Base-by-base conservation (phyloP, 2,888 invertebrate genomes). In the Oscheius sp. region DNA sequence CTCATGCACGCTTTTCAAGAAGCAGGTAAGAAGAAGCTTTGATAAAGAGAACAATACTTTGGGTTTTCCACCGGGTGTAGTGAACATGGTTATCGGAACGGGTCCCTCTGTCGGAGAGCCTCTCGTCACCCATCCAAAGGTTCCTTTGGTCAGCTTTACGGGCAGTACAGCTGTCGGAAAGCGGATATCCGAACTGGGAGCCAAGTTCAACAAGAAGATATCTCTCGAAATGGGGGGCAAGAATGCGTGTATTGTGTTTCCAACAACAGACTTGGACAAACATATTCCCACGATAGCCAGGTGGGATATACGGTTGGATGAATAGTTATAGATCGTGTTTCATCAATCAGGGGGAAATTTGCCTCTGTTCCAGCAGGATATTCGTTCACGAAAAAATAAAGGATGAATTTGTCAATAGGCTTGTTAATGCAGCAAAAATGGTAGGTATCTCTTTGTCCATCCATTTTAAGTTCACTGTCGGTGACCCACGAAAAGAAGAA, bases 141-240 rank as follows among this genome's bases (percentile, higher is more conserved):
- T 89, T 0, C 86, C 85, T 0, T 65, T 89, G 2, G 85, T 90
- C 36, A 89, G 89, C 2, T 90, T 90, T 81, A 90, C 90, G 32
- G 90, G 90, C 3, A 89, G 80, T 51, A 81, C 81, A 2, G 12
- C 69, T 4, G 70, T 83, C 28, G 83, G 83, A 0, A 81, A 78
- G 69, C 70, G 70, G 47, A 83, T 83, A 24, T 81, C 74, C n/a
- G 75, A 74, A 33, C 36, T 76, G 14, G 71, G 77, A 24, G 83
- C 89, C 1, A 86, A 87, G 2, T 56, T 85, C 65, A 85, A 86
- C 75, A 90, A 90, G 80, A 90, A 89, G 81, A 82, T 90, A 0
- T 90, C 89, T 2, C 82, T 90, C 14, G 90, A 90, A 86, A 86
- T 90, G 83, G 90, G 90, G 30, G 90, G 90, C 0, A 90, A 90